Base-by-base conservation (phyloP, 2,888 invertebrate genomes). In the Calliopum simillimum region DNA sequence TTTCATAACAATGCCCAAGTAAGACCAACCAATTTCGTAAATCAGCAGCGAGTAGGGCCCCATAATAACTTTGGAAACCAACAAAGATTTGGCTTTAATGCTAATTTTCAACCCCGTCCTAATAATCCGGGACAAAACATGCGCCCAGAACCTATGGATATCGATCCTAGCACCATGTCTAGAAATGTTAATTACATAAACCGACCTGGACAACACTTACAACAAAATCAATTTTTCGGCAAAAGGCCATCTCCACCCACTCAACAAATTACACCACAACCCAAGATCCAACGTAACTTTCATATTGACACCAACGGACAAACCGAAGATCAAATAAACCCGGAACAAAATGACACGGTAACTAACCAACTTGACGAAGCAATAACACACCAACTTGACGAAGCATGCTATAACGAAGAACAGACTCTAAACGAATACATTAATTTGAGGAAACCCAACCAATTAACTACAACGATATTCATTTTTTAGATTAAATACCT, bases 181-280 rank as follows among this genome's bases (percentile, higher is more conserved):
- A 16, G 49, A 19, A 53, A 46, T 12, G 65, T 71, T 6, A 72
- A 69, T 51, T 74, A 72, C 44, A 69, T 68, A 58, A 74, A 72
- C 46, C 46, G 71, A 4, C 72, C 61, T 33, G 33, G 33, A 33
- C 33, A 33, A 33, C 33, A 33, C 33, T 33, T 33, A 19, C 49
- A 58, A 51, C 51, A 47, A n/a, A 66, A 69, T 13, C 56, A 66
- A n/a, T 67, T 65, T 25, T 43, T 61, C 6, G 73, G 65, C 12
- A 72, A 72, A 63, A 55, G 70, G n/a, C 73, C 65, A n/a, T 53
- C 66, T 41, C 71, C 65, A 51, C 19, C 66, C 11, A 41, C 21
- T 3, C 3, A 23, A 23, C 19, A 6, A 6, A 53, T 53, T 21
- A 11, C 21, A 21, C 53, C 11, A 4, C 53, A 53, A 14, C 33